Evolutionary conservation across 2,113 vertebrate genomes (phyloP).

Genomic region (Entelurus aequoreus): DNA sequence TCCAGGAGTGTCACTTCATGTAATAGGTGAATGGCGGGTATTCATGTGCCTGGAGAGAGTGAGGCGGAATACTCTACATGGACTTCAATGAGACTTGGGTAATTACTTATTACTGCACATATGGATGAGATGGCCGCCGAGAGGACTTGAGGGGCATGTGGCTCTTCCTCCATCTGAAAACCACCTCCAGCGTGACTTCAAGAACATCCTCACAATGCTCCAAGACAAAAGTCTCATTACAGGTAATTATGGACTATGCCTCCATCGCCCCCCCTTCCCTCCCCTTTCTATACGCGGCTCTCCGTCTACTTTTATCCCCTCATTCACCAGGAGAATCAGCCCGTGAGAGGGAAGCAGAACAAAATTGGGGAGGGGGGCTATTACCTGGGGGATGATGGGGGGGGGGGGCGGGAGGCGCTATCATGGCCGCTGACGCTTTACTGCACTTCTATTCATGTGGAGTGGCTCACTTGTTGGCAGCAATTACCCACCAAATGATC

Average conservation of each 20-base stretch:
- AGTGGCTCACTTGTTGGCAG: constrained; percentile 75
- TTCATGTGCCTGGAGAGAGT: constrained; percentile 53
- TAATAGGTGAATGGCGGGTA: constrained; percentile 78
- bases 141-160: constrained; percentile 69
- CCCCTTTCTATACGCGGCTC: constrained; percentile 30
- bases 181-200: constrained; percentile 78
- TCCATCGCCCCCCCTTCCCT: constrained; percentile 51
- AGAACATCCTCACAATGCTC: constrained; percentile 84
- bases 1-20: constrained; percentile 76
- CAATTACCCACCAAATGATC: constrained; percentile 74
- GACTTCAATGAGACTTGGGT: constrained; percentile 92
- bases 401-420: constrained; percentile 15
- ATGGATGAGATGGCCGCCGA: constrained; percentile 73
- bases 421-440: constrained; percentile 66
- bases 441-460: constrained; percentile 74
- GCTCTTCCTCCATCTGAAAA: constrained; percentile 78
- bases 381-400: constrained; percentile 63
- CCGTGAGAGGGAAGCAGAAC: constrained; percentile 38
- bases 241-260: constrained; percentile 85
- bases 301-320: constrained; percentile 78
- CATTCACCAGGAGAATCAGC: constrained; percentile 75
- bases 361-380: constrained; percentile 41
- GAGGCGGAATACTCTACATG: constrained; percentile 71
- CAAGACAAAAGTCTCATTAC: constrained; percentile 97
- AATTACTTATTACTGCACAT: constrained; percentile 96